Evolutionary conservation across 2,888 invertebrate species (phyloP), one percentile per base, ranked within the genome.

Genomic region (Leptinotarsa haldemani): DNA sequence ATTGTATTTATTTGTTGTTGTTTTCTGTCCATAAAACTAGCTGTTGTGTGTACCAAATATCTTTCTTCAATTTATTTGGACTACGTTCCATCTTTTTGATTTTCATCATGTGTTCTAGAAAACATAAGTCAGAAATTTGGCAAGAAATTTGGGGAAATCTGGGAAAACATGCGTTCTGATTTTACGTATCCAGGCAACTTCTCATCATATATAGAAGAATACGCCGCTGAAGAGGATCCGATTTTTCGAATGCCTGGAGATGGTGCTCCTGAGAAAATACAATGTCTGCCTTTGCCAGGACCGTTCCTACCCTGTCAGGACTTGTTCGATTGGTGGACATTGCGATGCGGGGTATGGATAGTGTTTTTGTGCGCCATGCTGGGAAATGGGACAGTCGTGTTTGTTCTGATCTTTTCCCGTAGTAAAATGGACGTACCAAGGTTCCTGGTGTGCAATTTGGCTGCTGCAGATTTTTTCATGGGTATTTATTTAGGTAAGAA

Each of bases 401-500:
- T 97, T 85, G 97, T 99, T 65, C 91, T 98, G 70, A 91, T 97
- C 79, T 96, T 94, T 87, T 95, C 96, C 71, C 91, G 96, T 81
- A 94, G 94, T 80, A 97, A 98, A 89, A 95, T 98, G 92, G 97
- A 98, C 87, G 97, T 98, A 50, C 98, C 98, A 2, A 90, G 98
- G 79, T 98, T 99, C 88, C 91, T 98, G 75, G 98, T 99, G 74
- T 97, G 97, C 86, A 99, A 99, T 88, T 90, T 99, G 78, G 98
- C 98, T 0, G 95, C 97, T 0, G 98, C 98, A 0, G 98, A 99
- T 89, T 96, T 99, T 88, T 96, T 96, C 88, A 98, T 99, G 97
- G 98, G 98, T 70, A 90, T 97, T 70, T 98, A 98, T 87, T 90
- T 98, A 77, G 94, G 95, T 93, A 84, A 85, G 84, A 73, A 65